These are phyloP conservation scores for Syrrhaptes paradoxus DNA, from an alignment of 2,113 vertebrate species.

Conservation along the genomic window DNA sequence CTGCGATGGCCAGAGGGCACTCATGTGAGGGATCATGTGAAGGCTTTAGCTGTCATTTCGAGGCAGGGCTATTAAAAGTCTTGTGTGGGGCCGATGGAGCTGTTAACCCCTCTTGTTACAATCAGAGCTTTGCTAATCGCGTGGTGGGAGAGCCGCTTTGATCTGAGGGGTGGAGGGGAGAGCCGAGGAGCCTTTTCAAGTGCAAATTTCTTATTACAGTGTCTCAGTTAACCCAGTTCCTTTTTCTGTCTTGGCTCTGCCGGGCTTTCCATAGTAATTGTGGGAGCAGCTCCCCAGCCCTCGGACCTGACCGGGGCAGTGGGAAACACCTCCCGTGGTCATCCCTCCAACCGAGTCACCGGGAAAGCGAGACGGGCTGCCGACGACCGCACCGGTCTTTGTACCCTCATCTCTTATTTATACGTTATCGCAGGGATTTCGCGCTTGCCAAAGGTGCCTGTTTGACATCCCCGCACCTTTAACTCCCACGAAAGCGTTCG, in stretches of 20 bases:
- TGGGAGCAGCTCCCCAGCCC: not conserved
- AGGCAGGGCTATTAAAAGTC: constrained; percentile 33
- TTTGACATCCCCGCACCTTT: fast-evolving
- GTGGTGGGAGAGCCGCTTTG: constrained; percentile 51
- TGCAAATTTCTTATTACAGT: constrained; percentile 55
- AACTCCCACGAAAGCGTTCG: not conserved
- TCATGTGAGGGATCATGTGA: constrained; percentile 17
- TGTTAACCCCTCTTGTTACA: constrained; percentile 59
- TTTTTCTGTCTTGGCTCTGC: constrained; percentile 7
- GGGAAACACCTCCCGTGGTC: not conserved
- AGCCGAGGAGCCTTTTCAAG: constrained; percentile 52
- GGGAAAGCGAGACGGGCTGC: not conserved
- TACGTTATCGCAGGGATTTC: not conserved
- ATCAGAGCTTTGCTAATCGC: constrained; percentile 56
- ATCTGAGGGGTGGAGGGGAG: constrained; percentile 42
- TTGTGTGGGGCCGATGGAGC: constrained; percentile 36
- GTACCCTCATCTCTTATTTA: not conserved
- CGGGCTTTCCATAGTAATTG: not conserved
- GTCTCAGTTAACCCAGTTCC: not conserved
- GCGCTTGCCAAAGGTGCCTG: not conserved
- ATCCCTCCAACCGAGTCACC: not conserved
- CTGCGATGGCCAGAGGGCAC: constrained; percentile 29
- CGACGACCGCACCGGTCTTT: fast-evolving
- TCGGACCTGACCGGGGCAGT: not conserved
- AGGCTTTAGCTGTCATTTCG: constrained; percentile 36